These are phyloP conservation scores for Taenioides sp. DNA, from an alignment of 2,797 vertebrate species.

Conservation along the genomic window DNA sequence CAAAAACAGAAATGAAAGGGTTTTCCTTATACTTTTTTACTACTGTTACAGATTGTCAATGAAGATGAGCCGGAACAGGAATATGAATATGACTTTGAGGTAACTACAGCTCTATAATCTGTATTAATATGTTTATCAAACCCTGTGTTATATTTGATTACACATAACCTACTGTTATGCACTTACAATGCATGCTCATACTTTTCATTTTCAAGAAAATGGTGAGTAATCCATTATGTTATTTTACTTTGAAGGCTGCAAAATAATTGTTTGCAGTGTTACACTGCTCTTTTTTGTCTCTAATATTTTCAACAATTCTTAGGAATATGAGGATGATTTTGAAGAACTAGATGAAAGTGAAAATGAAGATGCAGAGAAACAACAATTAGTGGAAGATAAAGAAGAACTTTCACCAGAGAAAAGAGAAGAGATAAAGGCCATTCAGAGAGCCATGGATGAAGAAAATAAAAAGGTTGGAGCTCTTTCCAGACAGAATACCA, in stretches of 20 bases:
- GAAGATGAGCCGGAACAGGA: slow-evolving; percentile 47
- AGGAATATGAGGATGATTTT: slow-evolving; percentile 98
- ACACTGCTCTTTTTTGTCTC: not conserved
- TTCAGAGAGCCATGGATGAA: slow-evolving; percentile 88
- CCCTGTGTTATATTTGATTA: not conserved
- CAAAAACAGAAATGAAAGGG: not conserved
- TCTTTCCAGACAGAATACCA: slow-evolving; percentile 49
- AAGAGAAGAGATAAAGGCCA: slow-evolving; percentile 84
- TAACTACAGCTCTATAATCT: slow-evolving; percentile 49
- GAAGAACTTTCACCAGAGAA: slow-evolving; percentile 60
- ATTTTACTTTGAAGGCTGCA: not conserved
- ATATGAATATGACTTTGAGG: slow-evolving; percentile 96
- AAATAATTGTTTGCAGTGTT: not conserved
- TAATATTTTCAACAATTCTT: slow-evolving; percentile 5
- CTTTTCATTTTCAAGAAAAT: slow-evolving; percentile 62
- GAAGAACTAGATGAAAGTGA: slow-evolving; percentile 78
- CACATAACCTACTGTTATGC: slow-evolving; percentile 5
- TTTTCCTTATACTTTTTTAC: not conserved
- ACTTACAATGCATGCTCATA: slow-evolving; percentile 58
- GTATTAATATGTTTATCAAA: slow-evolving; percentile 2
- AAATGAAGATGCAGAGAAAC: slow-evolving; percentile 43
- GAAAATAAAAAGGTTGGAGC: slow-evolving; percentile 85
- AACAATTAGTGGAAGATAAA: slow-evolving; percentile 41
- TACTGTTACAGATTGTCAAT: slow-evolving; percentile 66
- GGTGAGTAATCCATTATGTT: slow-evolving; percentile 58